phyloP scores from a whole-genome alignment of 2,797 vertebrate species.

The Microchirus variegatus region DNA sequence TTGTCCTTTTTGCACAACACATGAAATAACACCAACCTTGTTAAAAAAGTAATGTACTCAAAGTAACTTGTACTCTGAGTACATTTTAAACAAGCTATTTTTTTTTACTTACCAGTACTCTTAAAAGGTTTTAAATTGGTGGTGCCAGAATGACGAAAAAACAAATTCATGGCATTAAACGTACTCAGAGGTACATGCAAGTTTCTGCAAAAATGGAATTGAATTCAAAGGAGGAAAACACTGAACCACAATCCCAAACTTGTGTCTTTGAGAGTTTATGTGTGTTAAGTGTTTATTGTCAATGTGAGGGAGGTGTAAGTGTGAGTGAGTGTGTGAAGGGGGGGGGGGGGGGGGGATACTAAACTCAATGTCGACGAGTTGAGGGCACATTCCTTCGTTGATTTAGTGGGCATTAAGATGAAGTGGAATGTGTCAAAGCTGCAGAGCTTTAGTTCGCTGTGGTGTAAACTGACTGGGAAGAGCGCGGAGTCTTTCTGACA shows the following conservation, averaged over 20 bases:
- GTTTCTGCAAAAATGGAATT: no score
- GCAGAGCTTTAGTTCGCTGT: conserved; percentile 59
- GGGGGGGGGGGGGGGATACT: conserved; percentile 21
- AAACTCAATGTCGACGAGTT: conserved; percentile 52
- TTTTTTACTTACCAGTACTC: no score
- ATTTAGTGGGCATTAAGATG: conserved; percentile 82
- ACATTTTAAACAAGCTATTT: no score
- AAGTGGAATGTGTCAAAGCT: conserved; percentile 82
- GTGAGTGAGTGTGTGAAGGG: conserved; percentile 19
- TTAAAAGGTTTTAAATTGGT: neutral
- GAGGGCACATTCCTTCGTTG: conserved; percentile 79
- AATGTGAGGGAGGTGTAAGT: conserved; percentile 39
- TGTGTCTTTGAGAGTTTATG: conserved; percentile 16
- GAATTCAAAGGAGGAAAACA: neutral
- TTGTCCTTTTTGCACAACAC: no score
- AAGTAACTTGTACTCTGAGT: no score
- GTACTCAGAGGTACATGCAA: neutral
- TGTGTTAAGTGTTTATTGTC: conserved; percentile 26
- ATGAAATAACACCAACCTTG: no score
- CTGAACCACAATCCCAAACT: conserved; percentile 4
- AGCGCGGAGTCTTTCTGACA: conserved; percentile 50
- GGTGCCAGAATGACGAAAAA: neutral
- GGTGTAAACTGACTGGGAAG: conserved; percentile 61
- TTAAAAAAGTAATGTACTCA: no score
- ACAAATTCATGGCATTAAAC: neutral